Evolutionary conservation across 2,113 vertebrate species (phyloP), one percentile per base, ranked within the genome.

Genomic region (Urocitellus parryii): DNA sequence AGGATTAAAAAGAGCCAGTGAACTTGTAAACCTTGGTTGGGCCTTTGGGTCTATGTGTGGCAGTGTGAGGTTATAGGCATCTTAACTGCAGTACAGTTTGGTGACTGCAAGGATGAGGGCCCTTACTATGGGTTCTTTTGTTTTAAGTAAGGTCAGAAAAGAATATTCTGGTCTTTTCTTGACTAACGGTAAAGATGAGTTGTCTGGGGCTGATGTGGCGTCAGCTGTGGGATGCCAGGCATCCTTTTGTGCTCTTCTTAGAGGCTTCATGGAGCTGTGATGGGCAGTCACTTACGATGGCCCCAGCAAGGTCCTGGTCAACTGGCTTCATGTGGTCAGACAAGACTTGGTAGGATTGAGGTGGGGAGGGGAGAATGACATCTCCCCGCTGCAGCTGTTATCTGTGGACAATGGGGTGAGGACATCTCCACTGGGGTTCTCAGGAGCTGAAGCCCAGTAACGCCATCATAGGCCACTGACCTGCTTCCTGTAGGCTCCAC

Each of bases 231-330:
- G 88, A 22, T 94, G 51, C 83, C 42, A 65, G 88, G 6, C 0
- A 0, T 85, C 88, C 88, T 87, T 93, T n/a, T 91, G 39, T 92
- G 79, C 12, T 90, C 61, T n/a, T 95, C 80, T 93, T 56, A 58
- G 85, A 86, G 58, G 32, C n/a, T 87, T 72, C 51, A 12, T 3
- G 17, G 42, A 48, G 24, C 16, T 39, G 53, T 72, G 74, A 68
- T 13, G 45, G 89, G 8, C 16, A 18, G 20, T 84, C 51, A 63
- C 34, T 53, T 2, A 24, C 51, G 87, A 68, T 79, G 63, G 76
- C 84, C 67, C 68, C 85, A 72, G 82, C 83, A 89, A 85, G 78
- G 25, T 37, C 42, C 5, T 32, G 42, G 77, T 61, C 67, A 74
- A 8, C 42, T 0, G 10, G 34, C 17, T 65, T 27, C 63, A 20